Evolutionary conservation across 2,113 vertebrate genomes (phyloP).

Genomic region (Aplodontia rufa): DNA sequence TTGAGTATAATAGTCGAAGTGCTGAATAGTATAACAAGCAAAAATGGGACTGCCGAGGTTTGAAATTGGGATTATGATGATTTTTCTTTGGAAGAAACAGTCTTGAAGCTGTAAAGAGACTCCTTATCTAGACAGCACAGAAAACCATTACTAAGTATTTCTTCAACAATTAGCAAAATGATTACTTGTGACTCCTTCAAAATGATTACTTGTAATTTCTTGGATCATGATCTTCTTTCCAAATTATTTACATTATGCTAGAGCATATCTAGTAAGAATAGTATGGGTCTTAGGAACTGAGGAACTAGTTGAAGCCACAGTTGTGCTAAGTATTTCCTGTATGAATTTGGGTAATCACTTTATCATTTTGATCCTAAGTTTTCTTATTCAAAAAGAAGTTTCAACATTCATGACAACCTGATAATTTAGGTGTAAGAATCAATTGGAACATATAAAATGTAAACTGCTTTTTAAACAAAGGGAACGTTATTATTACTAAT

Average conservation of each 20-base stretch:
- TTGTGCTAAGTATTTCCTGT: not conserved
- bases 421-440: not conserved
- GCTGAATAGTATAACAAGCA: not conserved
- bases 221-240: not conserved
- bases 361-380: not conserved
- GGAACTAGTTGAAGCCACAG: not conserved
- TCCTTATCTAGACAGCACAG: not conserved
- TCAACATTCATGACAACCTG: not conserved
- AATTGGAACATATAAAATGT: not conserved
- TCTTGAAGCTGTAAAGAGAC: not conserved
- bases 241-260: not conserved
- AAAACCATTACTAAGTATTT: not conserved
- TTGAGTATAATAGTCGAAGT: not conserved
- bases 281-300: not conserved
- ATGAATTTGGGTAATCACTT: not conserved
- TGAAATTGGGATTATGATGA: not conserved
- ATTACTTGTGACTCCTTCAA: not conserved
- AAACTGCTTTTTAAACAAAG: not conserved
- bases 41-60: not conserved
- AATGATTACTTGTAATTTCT: not conserved
- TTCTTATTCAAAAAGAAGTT: not conserved
- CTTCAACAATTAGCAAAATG: not conserved
- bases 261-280: conserved; percentile 14
- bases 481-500: not conserved
- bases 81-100: not conserved